Percentiles rank a stretch among this genome's conserved stretches.
Evolutionary conservation across 2,113 vertebrate genomes (phyloP).

Genomic region (Stictonetta naevosa): DNA sequence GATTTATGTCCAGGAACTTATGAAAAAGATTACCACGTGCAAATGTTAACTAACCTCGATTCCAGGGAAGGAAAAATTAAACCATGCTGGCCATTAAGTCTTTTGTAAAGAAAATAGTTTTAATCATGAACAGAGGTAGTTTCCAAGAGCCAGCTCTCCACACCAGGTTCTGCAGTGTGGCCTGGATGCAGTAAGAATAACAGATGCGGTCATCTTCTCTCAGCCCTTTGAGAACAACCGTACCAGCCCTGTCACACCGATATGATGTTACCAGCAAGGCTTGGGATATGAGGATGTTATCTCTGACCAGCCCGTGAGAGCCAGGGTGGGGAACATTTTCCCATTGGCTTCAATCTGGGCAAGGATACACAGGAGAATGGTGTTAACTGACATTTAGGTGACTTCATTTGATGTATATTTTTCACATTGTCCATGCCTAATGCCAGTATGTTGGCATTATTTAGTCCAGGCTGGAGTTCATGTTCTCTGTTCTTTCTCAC

Average conservation of each 20-base stretch:
- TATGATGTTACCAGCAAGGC: background rate
- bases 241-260: background rate
- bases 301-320: background rate
- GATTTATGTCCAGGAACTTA: slow-evolving; percentile 12
- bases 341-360: background rate
- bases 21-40: slow-evolving; percentile 32
- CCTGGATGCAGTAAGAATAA: slow-evolving; percentile 21
- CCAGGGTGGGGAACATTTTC: background rate
- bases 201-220: background rate
- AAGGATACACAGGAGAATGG: background rate
- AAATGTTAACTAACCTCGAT: slow-evolving; percentile 19
- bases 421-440: background rate
- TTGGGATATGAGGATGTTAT: background rate
- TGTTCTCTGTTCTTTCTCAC: background rate
- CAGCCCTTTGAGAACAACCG: background rate
- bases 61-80: slow-evolving; percentile 28
- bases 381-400: background rate
- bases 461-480: background rate
- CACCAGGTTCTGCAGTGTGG: background rate
- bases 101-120: slow-evolving; percentile 30
- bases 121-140: background rate
- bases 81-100: background rate
- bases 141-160: background rate
- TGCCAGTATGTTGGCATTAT: background rate
- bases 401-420: slow-evolving; percentile 11